Evolutionary conservation across 2,113 vertebrate genomes (phyloP).

Genomic region (Oxyruncus cristatus): DNA sequence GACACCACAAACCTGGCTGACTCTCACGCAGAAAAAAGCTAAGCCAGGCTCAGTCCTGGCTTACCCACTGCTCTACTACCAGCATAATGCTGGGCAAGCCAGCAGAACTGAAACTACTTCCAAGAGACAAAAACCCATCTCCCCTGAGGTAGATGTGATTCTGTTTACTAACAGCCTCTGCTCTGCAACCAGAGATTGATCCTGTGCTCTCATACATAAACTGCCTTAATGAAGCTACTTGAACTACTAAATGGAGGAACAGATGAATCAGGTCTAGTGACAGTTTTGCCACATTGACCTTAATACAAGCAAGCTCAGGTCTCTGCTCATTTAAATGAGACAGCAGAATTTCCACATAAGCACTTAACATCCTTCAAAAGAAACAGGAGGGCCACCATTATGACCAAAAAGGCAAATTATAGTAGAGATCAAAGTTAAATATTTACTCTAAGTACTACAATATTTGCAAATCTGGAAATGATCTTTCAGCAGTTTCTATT

Average conservation of each 20-base stretch:
- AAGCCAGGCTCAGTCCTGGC: not conserved
- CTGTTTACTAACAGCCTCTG: not conserved
- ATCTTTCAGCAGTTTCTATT: slow-evolving; percentile 64
- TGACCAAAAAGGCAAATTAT: slow-evolving; percentile 36
- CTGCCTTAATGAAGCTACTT: not conserved
- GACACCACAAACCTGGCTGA: accelerated
- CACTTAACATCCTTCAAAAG: not conserved
- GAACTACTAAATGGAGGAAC: not conserved
- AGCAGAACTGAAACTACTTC: not conserved
- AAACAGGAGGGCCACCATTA: not conserved
- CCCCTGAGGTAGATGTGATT: accelerated
- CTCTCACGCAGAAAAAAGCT: not conserved
- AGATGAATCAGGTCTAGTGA: not conserved
- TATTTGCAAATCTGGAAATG: slow-evolving; percentile 57
- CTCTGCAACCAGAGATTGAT: not conserved
- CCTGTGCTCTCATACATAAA: not conserved
- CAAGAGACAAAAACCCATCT: not conserved
- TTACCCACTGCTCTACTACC: not conserved
- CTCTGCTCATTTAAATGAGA: not conserved
- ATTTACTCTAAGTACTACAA: slow-evolving; percentile 53
- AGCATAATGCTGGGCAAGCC: accelerated
- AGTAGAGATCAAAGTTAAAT: slow-evolving; percentile 64
- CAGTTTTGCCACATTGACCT: not conserved
- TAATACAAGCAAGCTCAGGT: not conserved
- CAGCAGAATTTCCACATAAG: not conserved